Percentiles rank a stretch among this genome's conserved stretches.
phyloP scores from a whole-genome alignment of 2,113 vertebrate genomes.

The Pithys albifrons region DNA sequence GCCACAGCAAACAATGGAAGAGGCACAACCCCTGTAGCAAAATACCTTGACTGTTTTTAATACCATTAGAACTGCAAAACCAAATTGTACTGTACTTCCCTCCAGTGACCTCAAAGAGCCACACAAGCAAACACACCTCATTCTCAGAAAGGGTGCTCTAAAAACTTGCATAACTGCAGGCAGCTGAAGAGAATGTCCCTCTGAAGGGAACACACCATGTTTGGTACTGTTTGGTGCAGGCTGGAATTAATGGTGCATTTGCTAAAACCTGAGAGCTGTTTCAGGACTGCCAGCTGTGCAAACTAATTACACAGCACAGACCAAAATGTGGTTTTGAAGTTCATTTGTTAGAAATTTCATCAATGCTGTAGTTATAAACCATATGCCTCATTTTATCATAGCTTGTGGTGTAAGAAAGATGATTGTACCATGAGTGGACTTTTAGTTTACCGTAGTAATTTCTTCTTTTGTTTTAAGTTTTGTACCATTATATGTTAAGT shows the following conservation, averaged over 20 bases:
- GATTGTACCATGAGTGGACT: slow-evolving; percentile 76
- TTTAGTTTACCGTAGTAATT: slow-evolving; percentile 72
- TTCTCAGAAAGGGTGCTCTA: slow-evolving; percentile 62
- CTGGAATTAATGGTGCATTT: slow-evolving; percentile 68
- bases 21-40: slow-evolving; percentile 76
- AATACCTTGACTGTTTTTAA: slow-evolving; percentile 78
- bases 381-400: slow-evolving; percentile 76
- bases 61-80: slow-evolving; percentile 64
- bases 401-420: slow-evolving; percentile 74
- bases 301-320: slow-evolving; percentile 53
- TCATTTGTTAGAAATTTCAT: slow-evolving; percentile 71
- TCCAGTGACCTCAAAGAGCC: slow-evolving; percentile 67
- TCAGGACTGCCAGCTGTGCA: slow-evolving; percentile 71
- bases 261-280: slow-evolving; percentile 56
- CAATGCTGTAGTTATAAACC: slow-evolving; percentile 79
- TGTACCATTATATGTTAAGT: slow-evolving; percentile 64
- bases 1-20: slow-evolving; percentile 17
- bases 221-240: slow-evolving; percentile 70
- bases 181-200: slow-evolving; percentile 69
- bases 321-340: slow-evolving; percentile 51
- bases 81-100: slow-evolving; percentile 73
- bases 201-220: slow-evolving; percentile 7
- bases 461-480: slow-evolving; percentile 7
- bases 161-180: slow-evolving; percentile 54
- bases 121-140: slow-evolving; percentile 67